Evolutionary conservation across 1,140 invertebrate species (phyloP), one percentile per base, ranked within the genome.

Genomic region (Zeugodacus cucurbitae): DNA sequence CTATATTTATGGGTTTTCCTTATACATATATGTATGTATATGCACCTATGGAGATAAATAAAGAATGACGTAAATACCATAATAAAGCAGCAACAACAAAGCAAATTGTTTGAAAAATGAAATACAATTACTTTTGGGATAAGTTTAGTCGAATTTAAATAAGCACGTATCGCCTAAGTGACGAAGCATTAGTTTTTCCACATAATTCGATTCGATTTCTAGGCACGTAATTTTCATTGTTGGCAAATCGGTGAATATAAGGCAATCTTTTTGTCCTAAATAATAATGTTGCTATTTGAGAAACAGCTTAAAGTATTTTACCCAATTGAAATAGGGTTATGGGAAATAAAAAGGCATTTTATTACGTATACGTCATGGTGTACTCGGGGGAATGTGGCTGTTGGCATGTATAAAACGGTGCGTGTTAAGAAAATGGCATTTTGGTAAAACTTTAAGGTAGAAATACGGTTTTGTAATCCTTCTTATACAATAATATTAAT

Each of bases 71-170:
- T 17, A 74, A 62, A 62, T 62, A 26, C n/a, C 26, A 70, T 34
- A 34, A 48, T 2, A 48, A 48, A 20, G 7, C 14, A 74, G 5
- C 22, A 41, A 44, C 37, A 74, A 48, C 20, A 48, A 48, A 44
- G 70, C 17, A 67, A 67, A 32, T n/a, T 34, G 64, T 26, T 26
- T 82, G n/a, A 82, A 82, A 82, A 82, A 82, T 82, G 41, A 48
- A 82, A 82, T 29, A 48, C 41, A 82, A 54, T 82, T 82, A 82
- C 74, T n/a, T 82, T 44, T 48, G 22, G n/a, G 41, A 82, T 82
- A n/a, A 82, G 22, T 82, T 82, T 48, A 82, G 74, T 82, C 17
- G 74, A 44, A 82, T 82, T 82, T 82, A 82, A 82, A 82, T 48
- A 82, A 48, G 74, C 74, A 48, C 74, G 74, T 82, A 82, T n/a